phyloP scores from a whole-genome alignment of 2,797 vertebrate genomes.

The Lagodon rhomboides region DNA sequence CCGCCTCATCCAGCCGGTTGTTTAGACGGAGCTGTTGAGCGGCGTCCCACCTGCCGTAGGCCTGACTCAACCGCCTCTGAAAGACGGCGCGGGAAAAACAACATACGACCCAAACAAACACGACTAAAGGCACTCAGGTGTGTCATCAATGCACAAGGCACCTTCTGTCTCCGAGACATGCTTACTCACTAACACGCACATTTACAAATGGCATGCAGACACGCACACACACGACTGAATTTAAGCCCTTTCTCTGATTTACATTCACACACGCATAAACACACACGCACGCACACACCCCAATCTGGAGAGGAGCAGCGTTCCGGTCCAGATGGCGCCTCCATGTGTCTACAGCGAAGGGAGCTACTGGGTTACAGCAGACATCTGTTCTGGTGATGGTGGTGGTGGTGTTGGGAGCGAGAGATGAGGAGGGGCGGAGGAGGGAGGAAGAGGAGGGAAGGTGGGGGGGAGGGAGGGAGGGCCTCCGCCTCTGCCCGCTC shows the following conservation, averaged over 20 bases:
- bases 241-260: conserved; percentile 50
- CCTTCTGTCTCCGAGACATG: conserved; percentile 79
- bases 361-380: conserved; percentile 90
- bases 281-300: conserved; percentile 56
- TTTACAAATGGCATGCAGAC: conserved; percentile 55
- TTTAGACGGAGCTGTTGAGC: conserved; percentile 64
- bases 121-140: conserved; percentile 81
- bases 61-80: conserved; percentile 64
- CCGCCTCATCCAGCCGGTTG: conserved; percentile 48
- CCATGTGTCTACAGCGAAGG: conserved; percentile 88
- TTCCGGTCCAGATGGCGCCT: conserved; percentile 87
- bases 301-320: conserved; percentile 84
- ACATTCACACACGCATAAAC: conserved; percentile 55
- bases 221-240: conserved; percentile 46
- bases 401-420: conserved; percentile 78
- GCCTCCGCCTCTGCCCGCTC: conserved; percentile 68
- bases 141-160: conserved; percentile 70
- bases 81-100: conserved; percentile 53
- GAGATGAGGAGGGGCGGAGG: conserved; percentile 63
- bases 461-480: too few species aligned
- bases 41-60: conserved; percentile 67
- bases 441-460: conserved; percentile 20
- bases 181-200: conserved; percentile 60
- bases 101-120: conserved; percentile 76
- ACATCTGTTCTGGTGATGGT: conserved; percentile 88